Conservation (phyloP, 2,113 vertebrate genomes). For the Gopherus flavomarginatus region DNA sequence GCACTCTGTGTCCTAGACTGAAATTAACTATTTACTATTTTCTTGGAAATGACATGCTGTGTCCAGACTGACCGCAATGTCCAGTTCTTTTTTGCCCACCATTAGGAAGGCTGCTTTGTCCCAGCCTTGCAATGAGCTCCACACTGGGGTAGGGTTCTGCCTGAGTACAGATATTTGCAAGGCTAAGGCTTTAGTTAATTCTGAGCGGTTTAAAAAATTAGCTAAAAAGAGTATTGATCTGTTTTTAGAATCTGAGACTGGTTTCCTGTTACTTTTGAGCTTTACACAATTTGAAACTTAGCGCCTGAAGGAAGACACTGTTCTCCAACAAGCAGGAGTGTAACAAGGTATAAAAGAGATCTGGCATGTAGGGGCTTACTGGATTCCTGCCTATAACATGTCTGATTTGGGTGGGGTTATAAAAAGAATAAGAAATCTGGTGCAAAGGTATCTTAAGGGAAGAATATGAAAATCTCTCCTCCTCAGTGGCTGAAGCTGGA, state of each 20-base stretch:
- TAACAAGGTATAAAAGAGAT: not conserved
- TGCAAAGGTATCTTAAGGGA: not conserved
- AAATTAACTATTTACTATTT: too few relatives aligned
- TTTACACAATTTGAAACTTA: not conserved
- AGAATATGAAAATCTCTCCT: not conserved
- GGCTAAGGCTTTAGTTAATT: not conserved
- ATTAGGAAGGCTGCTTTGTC: not conserved
- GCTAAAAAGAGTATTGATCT: not conserved
- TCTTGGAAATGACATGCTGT: too few relatives aligned
- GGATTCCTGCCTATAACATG: accelerated
- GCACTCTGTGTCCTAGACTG: not conserved
- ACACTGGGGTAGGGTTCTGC: not conserved
- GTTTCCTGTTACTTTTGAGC: not conserved
- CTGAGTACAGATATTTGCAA: not conserved
- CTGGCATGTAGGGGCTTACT: not conserved
- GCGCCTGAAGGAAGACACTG: too few relatives aligned
- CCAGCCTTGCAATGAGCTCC: not conserved
- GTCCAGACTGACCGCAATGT: too few relatives aligned
- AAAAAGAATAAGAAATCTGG: not conserved
- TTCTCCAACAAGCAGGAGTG: accelerated
- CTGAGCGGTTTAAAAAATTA: not conserved
- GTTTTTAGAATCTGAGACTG: not conserved
- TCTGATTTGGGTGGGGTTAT: not conserved
- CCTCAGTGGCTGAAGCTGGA: not conserved
- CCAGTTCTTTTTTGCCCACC: not conserved